Evolutionary conservation across 23 tunicate genomes (phyloP).

Genomic region (Halocynthia aurantium): DNA sequence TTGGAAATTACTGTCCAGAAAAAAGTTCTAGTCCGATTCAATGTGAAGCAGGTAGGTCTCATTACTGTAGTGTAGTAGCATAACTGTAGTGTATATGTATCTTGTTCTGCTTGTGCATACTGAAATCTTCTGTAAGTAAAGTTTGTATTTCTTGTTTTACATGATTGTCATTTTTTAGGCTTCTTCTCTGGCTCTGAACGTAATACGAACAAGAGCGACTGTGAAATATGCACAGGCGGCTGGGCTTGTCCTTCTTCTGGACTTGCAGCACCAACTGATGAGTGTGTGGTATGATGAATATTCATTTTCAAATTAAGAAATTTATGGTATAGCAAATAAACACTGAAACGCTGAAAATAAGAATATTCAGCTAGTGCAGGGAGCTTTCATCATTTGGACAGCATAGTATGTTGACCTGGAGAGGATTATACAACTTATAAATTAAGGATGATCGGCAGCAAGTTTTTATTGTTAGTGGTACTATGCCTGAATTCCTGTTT

Average conservation of each 20-base stretch:
- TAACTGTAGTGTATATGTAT: background rate
- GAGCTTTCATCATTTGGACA: no score
- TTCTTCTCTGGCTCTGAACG: constrained; percentile 15
- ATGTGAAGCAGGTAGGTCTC: constrained; percentile 51
- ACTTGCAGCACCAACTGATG: constrained; percentile 8
- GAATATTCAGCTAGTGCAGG: no score
- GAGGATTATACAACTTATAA: no score
- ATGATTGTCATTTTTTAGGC: constrained; percentile 21
- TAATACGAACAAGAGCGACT: constrained; percentile 27
- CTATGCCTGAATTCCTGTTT: no score
- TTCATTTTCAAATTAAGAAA: no score
- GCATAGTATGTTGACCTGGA: no score
- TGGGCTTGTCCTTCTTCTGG: constrained; percentile 70
- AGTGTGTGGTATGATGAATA: constrained; percentile 42
- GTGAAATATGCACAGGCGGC: constrained; percentile 67
- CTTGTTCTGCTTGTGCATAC: background rate
- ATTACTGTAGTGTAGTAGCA: background rate
- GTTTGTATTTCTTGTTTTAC: no score
- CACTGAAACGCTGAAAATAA: no score
- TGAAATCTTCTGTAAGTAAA: background rate
- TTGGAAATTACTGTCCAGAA: constrained; percentile 67
- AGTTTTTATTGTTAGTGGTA: no score
- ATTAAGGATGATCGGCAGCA: no score
- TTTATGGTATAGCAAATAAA: no score
- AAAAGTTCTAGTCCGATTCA: constrained; percentile 36